Conservation (phyloP, 2,113 vertebrate genomes). For the Leptobrachium leishanense region DNA sequence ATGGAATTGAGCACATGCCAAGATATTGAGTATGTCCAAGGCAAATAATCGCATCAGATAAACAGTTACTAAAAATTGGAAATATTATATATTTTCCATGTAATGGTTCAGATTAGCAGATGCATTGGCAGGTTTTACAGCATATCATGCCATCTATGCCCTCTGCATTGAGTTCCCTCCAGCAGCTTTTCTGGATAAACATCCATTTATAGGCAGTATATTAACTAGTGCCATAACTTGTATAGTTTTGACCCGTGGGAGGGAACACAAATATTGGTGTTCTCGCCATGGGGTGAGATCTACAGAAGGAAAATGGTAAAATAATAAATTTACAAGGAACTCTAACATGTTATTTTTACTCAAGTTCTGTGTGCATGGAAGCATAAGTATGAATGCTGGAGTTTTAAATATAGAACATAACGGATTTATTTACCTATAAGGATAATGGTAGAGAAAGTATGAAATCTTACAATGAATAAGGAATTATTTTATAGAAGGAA, state of each 20-base stretch:
- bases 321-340: background rate
- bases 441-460: too few relatives aligned
- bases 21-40: background rate
- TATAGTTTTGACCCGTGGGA: background rate
- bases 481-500: too few relatives aligned
- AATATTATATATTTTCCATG: background rate
- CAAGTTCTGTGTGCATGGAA: too few relatives aligned
- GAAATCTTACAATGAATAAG: too few relatives aligned
- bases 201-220: background rate
- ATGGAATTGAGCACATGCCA: background rate
- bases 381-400: too few relatives aligned
- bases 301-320: background rate
- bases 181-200: background rate
- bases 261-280: background rate
- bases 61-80: background rate
- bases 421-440: too few relatives aligned
- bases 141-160: background rate
- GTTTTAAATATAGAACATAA: too few relatives aligned
- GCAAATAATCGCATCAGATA: background rate
- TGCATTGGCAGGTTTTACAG: background rate
- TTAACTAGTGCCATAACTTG: background rate
- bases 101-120: background rate
- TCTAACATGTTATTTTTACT: too few relatives aligned
- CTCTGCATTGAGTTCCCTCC: background rate
- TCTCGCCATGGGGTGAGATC: background rate